Conservation (phyloP, 1,140 invertebrate genomes). For the Apis dorsata region DNA sequence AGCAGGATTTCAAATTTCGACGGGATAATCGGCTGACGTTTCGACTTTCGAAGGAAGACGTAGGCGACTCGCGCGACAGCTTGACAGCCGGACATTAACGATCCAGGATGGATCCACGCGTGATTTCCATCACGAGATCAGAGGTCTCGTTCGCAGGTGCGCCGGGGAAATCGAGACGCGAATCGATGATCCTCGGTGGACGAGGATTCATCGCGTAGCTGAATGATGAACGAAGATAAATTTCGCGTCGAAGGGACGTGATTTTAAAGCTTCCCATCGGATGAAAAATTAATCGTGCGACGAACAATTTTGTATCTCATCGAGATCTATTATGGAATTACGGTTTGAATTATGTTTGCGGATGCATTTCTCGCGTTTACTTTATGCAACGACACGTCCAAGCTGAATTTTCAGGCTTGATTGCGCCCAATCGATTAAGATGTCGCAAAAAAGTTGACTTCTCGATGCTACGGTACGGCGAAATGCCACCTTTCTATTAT, state of each 20-base stretch:
- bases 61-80: conserved; percentile 61
- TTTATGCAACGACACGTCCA: too few species aligned
- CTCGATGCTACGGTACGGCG: neutral
- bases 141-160: conserved; percentile 59
- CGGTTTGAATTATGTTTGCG: neutral
- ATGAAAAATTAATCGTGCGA: conserved; percentile 22
- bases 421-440: neutral
- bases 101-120: conserved; percentile 62
- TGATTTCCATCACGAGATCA: conserved; percentile 59
- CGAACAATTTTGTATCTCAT: neutral
- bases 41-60: conserved; percentile 61
- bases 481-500: too few species aligned
- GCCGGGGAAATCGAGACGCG: conserved; percentile 48
- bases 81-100: conserved; percentile 67
- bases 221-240: conserved; percentile 47
- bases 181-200: conserved; percentile 55
- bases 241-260: neutral
- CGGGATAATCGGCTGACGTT: conserved; percentile 45
- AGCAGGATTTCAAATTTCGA: conserved; percentile 20
- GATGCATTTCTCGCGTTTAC: too few species aligned
- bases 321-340: neutral
- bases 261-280: conserved; percentile 15
- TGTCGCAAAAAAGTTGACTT: neutral
- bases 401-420: neutral
- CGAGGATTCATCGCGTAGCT: neutral